Percentiles rank a stretch among this genome's conserved stretches.
Evolutionary conservation across 2,888 invertebrate genomes (phyloP).

Genomic region (Tenthredo amoena): DNA sequence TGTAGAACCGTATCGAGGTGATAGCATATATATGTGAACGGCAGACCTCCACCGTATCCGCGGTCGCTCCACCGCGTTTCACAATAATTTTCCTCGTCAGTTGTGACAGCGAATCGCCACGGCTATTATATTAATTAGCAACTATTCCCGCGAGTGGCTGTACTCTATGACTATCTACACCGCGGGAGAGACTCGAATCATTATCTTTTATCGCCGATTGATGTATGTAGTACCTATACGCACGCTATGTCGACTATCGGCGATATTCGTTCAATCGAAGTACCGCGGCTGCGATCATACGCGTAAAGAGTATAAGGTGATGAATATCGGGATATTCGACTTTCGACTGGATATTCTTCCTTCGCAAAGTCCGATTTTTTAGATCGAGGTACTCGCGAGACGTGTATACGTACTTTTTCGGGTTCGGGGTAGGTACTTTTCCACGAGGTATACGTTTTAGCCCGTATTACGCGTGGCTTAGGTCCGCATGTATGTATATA

Average conservation of each 20-base stretch:
- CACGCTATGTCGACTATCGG: neutral
- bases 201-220: neutral
- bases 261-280: neutral
- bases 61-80: constrained; percentile 46
- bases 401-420: no score
- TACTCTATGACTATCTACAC: neutral
- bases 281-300: no score
- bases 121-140: constrained; percentile 77
- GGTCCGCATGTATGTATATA: neutral
- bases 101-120: constrained; percentile 73
- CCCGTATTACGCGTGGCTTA: neutral
- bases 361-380: no score
- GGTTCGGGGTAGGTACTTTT: neutral
- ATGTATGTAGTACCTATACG: no score
- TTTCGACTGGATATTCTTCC: no score
- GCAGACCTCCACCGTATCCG: neutral
- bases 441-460: neutral
- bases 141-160: constrained; percentile 28
- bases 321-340: no score
- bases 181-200: neutral
- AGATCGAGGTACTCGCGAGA: no score
- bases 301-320: no score
- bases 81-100: constrained; percentile 71
- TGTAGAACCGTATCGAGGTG: neutral
- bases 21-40: neutral